Conservation (phyloP, 2,888 invertebrate genomes). For the Siphlonurus alternatus region DNA sequence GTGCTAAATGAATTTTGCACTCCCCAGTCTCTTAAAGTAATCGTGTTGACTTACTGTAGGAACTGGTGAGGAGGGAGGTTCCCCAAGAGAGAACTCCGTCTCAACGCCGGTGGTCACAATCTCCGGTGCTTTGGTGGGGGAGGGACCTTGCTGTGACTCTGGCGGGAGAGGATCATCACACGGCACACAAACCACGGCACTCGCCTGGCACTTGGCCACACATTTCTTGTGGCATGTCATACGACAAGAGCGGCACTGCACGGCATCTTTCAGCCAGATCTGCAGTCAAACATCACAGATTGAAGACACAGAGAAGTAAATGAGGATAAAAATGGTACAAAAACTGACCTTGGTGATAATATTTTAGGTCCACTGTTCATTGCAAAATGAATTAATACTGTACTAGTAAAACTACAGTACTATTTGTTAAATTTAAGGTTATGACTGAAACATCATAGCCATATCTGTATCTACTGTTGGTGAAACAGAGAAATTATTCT, state of each 20-base stretch:
- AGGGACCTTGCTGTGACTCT: not conserved
- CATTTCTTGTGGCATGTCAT: conserved; percentile 95
- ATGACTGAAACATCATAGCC: too few species aligned
- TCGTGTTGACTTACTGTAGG: too few species aligned
- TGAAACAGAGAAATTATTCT: too few species aligned
- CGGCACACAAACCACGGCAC: not conserved
- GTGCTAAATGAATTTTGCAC: too few species aligned
- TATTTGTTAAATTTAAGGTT: not conserved
- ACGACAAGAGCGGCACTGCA: conserved; percentile 75
- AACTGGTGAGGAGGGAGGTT: not conserved
- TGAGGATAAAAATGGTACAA: not conserved
- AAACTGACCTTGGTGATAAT: not conserved
- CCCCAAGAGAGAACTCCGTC: not conserved
- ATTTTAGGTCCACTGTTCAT: not conserved
- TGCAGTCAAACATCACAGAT: conserved; percentile 22
- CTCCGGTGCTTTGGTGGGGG: conserved; percentile 4
- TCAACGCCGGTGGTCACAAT: conserved; percentile 8
- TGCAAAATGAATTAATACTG: not conserved
- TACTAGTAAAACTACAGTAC: not conserved
- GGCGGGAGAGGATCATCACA: not conserved
- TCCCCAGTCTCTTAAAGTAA: too few species aligned
- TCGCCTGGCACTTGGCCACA: conserved; percentile 62
- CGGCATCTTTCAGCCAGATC: conserved; percentile 95
- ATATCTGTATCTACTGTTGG: too few species aligned
- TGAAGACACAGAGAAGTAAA: not conserved